Evolutionary conservation across 1,140 invertebrate species (phyloP), one percentile per base, ranked within the genome.

Genomic region (Anoplophora glabripennis): DNA sequence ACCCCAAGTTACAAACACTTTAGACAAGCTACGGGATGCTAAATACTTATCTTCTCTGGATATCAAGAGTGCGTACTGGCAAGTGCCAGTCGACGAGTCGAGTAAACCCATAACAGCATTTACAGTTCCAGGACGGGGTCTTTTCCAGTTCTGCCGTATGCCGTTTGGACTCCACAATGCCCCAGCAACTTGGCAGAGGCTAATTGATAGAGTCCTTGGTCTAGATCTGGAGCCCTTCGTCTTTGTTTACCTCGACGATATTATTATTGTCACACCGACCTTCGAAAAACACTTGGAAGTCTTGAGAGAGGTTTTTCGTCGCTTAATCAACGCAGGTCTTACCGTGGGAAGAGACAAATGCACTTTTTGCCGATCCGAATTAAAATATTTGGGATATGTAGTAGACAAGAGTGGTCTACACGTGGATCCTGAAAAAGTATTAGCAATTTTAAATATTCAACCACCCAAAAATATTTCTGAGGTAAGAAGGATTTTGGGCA

Each of bases 161-260:
- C 73, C 75, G 1, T 73, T 75, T 59, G 74, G 72, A 9, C 54
- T 79, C 2, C 61, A 57, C 3, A 77, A 77, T 59, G 62, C 64
- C 7, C 67, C 74, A 0, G 66, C 71, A 1, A 75, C 74, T 0
- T 75, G 78, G 44, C 72, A 78, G 42, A 65, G 74, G 4, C 59
- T 78, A 0, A 65, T 79, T 33, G 73, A 79, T 45, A 7, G 37
- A 1, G 9, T 78, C 4, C 70, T 74, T 15, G 68, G 70, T 1
- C 66, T 71, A 0, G 68, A 71, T 41, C 60, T 70, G 7, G 71
- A 67, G 14, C 66, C 54, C 10, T 40, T 64, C 42, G 68, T 66
- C 1, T 72, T 68, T 47, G 59, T 54, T 2, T 73, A 73, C 44
- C 41, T 72, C 1, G 74, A 77, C 49, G 71, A 77, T 51, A 66